A percentile compares a stretch with the other conserved stretches of the same genome.
Conservation (phyloP, 2,113 vertebrate species). For the Syngnathus floridae region DNA sequence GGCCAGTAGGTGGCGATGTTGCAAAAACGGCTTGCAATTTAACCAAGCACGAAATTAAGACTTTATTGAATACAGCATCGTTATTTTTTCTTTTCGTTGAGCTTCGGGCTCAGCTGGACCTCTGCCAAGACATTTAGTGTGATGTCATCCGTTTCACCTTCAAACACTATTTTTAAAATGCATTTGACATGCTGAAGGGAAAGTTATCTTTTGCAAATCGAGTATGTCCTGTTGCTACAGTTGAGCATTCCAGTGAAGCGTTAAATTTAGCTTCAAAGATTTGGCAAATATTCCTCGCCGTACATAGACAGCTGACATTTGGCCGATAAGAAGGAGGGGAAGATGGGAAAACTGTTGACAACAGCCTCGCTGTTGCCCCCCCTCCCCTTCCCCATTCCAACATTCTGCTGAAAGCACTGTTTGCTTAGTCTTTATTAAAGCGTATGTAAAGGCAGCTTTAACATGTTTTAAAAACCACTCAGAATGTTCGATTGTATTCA, state of each 20-base stretch:
- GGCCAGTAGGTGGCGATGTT: not conserved
- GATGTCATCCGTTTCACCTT: slow-evolving; percentile 5
- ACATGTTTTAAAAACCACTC: too few species aligned
- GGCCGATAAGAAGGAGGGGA: slow-evolving; percentile 16
- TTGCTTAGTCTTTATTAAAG: slow-evolving; percentile 55
- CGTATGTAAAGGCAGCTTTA: too few species aligned
- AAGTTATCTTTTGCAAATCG: not conserved
- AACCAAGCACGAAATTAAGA: slow-evolving; percentile 43
- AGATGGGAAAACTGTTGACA: slow-evolving; percentile 13
- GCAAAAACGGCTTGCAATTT: slow-evolving; percentile 8
- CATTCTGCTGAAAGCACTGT: slow-evolving; percentile 46
- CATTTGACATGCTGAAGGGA: not conserved
- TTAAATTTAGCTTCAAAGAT: slow-evolving; percentile 18
- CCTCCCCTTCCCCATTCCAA: slow-evolving; percentile 11
- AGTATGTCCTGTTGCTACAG: not conserved
- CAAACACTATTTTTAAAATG: not conserved
- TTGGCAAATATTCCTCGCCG: slow-evolving; percentile 18
- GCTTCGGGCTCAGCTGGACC: slow-evolving; percentile 15
- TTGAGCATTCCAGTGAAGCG: not conserved
- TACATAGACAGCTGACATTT: slow-evolving; percentile 28
- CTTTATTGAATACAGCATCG: slow-evolving; percentile 31
- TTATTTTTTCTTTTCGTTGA: not conserved
- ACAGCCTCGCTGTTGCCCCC: not conserved
- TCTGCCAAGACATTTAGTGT: slow-evolving; percentile 15
- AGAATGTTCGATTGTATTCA: too few species aligned